Base-by-base conservation (phyloP, 2,888 invertebrate genomes). In the Resseliella maxima region DNA sequence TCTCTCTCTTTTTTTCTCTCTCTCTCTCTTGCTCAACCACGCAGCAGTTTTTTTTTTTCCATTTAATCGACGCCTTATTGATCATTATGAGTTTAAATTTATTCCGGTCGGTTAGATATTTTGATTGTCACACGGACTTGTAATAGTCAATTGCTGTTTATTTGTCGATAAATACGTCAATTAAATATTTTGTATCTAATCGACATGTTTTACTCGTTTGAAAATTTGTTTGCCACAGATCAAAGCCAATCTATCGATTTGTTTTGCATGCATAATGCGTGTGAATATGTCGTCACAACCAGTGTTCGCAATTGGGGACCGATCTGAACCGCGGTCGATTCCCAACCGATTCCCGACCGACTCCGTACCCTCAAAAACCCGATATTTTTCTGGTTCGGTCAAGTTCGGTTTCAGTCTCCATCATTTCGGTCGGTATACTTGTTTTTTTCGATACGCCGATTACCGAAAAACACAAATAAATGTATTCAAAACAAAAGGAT, bases 151-250 rank as follows among this genome's bases (percentile, higher is more conserved):
- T 50, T 50, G 46, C 46, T 18, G 46, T 50, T 50, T 50, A 50
- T 18, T 50, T 18, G 46, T n/a, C 46, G 72, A 31, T 83, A 21
- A 38, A 83, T 38, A 38, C 5, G 41, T 38, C 83, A 83, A 83
- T 83, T 83, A 83, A 83, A 83, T 8, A 83, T n/a, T 38, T 83
- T 83, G 36, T 83, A n/a, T 31, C 83, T 83, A n/a, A 38, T 83
- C 2, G 18, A 24, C 83, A 8, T 83, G 38, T 83, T 83, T 83
- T 83, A 38, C 8, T 38, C 15, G 21, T 83, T n/a, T 38, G 5
- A 83, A 64, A 72, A 83, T 83, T 83, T 83, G n/a, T 38, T 83
- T 8, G n/a, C 38, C 83, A 83, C 83, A 38, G 83, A 83, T 83
- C 83, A 21, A 83, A 38, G 12, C 24, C n/a, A 21, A 83, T 83